Evolutionary conservation across 1,140 invertebrate genomes (phyloP).

Genomic region (Andrena cerasifolii): DNA sequence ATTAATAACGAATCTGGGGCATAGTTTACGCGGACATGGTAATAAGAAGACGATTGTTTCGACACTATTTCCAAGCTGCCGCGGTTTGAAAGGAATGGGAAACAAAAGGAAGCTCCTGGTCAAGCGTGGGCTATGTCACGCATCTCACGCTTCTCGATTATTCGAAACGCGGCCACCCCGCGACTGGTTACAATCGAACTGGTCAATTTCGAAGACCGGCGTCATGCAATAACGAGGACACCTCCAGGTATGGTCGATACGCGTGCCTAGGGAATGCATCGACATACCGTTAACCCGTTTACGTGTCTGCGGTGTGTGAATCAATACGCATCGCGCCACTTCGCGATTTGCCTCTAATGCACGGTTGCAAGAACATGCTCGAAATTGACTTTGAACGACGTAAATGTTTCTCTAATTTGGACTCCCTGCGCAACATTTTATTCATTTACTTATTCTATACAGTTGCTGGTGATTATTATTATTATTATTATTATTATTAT

Average conservation of each 20-base stretch:
- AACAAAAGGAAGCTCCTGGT: neutral
- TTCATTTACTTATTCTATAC: no score
- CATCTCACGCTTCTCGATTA: neutral
- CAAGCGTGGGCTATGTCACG: neutral
- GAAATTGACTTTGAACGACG: no score
- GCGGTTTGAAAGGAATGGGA: neutral
- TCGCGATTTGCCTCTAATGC: neutral
- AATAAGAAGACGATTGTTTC: slow-evolving; percentile 20
- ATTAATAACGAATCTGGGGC: slow-evolving; percentile 6
- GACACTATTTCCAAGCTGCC: slow-evolving; percentile 3
- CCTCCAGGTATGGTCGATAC: slow-evolving; percentile 49
- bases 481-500: no score
- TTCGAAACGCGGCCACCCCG: neutral
- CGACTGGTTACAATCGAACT: neutral
- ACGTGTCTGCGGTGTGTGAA: slow-evolving; percentile 5
- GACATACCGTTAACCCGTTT: slow-evolving; percentile 10
- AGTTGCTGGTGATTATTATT: no score
- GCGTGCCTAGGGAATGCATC: slow-evolving; percentile 29
- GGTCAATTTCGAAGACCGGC: slow-evolving; percentile 45
- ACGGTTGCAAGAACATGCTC: no score
- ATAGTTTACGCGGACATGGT: neutral
- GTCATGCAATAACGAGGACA: slow-evolving; percentile 42
- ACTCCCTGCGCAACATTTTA: no score
- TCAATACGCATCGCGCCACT: slow-evolving; percentile 21
- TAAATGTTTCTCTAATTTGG: neutral